These are phyloP conservation scores for Paradoxurus hermaphroditus DNA, from an alignment of 2,113 vertebrate genomes.

Conservation along the genomic window DNA sequence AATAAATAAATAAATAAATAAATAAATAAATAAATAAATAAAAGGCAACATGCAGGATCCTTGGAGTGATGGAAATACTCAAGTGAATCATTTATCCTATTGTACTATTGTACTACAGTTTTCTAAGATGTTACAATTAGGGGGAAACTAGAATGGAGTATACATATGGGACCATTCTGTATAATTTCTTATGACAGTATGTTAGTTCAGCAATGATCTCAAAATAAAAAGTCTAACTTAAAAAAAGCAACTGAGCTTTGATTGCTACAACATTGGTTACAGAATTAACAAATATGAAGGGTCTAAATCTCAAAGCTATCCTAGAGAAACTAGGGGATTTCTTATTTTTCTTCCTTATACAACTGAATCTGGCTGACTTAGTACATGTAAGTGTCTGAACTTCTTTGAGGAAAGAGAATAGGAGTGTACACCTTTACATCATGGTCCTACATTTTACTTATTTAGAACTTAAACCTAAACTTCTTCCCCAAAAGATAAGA, in stretches of 20 bases:
- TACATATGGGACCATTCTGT: neutral
- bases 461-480: neutral
- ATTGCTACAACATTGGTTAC: neutral
- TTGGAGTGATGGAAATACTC: neutral
- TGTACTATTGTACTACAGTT: neutral
- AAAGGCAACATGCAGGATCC: neutral
- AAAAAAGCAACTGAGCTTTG: neutral
- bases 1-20: too few relatives aligned
- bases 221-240: neutral
- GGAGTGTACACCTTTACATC: neutral
- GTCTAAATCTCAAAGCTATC: neutral
- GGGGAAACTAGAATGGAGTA: neutral
- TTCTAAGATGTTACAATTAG: neutral
- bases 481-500: neutral
- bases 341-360: neutral
- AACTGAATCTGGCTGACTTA: neutral
- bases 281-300: neutral
- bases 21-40: too few relatives aligned
- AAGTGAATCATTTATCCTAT: neutral
- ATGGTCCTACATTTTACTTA: neutral
- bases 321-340: neutral
- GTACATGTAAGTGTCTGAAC: neutral
- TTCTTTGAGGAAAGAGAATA: neutral
- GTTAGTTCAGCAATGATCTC: neutral
- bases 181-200: neutral